These are phyloP conservation scores for Drosophila lacicola DNA, from an alignment of 2,888 invertebrate species.

Conservation along the genomic window DNA sequence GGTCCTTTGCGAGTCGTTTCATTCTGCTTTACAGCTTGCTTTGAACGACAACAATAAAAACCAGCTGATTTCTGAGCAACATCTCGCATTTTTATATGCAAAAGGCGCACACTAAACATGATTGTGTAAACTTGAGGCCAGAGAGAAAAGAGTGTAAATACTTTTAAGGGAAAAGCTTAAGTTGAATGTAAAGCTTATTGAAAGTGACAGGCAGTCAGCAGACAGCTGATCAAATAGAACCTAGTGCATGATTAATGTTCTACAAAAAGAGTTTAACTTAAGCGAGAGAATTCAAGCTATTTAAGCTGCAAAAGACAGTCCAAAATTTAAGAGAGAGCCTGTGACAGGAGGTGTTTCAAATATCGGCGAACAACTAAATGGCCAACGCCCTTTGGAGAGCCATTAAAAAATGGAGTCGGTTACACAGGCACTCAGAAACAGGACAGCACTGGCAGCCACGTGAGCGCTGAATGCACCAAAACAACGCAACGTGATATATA, in stretches of 20 bases:
- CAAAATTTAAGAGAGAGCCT: not conserved
- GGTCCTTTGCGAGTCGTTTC: not conserved
- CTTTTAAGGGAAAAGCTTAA: slow-evolving; percentile 11
- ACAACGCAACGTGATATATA: slow-evolving; percentile 6
- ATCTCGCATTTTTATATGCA: slow-evolving; percentile 46
- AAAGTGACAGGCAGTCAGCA: slow-evolving; percentile 56
- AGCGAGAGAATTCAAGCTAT: slow-evolving; percentile 11
- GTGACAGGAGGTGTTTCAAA: slow-evolving; percentile 2
- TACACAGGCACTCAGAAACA: slow-evolving; percentile 13
- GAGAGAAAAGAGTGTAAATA: not conserved
- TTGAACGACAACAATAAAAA: slow-evolving; percentile 12
- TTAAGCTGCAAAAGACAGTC: not conserved
- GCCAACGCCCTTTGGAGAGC: slow-evolving; percentile 42
- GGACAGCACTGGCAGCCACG: slow-evolving; percentile 32
- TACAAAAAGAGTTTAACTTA: not conserved
- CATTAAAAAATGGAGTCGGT: slow-evolving; percentile 34
- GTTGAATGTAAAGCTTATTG: slow-evolving; percentile 48
- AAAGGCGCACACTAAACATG: slow-evolving; percentile 20
- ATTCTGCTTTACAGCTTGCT: slow-evolving; percentile 12
- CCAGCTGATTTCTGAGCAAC: slow-evolving; percentile 33
- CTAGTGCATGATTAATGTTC: slow-evolving; percentile 6
- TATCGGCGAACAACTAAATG: slow-evolving; percentile 16
- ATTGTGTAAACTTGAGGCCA: slow-evolving; percentile 15
- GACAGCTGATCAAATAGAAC: slow-evolving; percentile 5
- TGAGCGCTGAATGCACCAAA: slow-evolving; percentile 11